These are phyloP conservation scores for Lepidurus packardi DNA, from an alignment of 1,140 invertebrate genomes.

Conservation along the genomic window DNA sequence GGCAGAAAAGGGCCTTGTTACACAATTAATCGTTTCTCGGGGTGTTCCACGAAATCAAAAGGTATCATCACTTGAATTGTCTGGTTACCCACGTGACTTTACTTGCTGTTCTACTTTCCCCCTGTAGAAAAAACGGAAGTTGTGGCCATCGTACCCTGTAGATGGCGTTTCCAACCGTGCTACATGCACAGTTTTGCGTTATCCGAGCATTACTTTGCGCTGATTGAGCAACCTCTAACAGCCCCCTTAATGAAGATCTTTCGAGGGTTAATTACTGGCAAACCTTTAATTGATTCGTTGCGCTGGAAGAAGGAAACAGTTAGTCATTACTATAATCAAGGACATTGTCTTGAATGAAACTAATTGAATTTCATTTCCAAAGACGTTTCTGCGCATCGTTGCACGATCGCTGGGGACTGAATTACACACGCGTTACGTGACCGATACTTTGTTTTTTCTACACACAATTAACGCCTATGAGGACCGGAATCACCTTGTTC, in stretches of 20 bases:
- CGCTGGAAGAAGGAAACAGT: slow-evolving; percentile 65
- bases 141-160: slow-evolving; percentile 61
- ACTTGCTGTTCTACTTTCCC: background rate
- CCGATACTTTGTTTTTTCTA: slow-evolving; percentile 74
- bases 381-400: slow-evolving; percentile 70
- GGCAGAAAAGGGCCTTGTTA: slow-evolving; percentile 60
- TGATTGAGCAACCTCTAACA: slow-evolving; percentile 73
- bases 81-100: background rate
- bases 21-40: slow-evolving; percentile 60
- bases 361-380: slow-evolving; percentile 29
- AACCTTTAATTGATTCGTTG: slow-evolving; percentile 57
- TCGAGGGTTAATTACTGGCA: slow-evolving; percentile 51
- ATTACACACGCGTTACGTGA: slow-evolving; percentile 51
- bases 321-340: slow-evolving; percentile 27
- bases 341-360: background rate
- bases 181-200: slow-evolving; percentile 88
- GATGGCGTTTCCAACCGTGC: slow-evolving; percentile 67
- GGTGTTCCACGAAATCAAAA: background rate
- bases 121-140: slow-evolving; percentile 65
- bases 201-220: slow-evolving; percentile 73
- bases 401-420: slow-evolving; percentile 55
- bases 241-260: slow-evolving; percentile 59
- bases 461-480: slow-evolving; percentile 88
- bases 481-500: slow-evolving; percentile 59
- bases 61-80: background rate